Evolutionary conservation across 2,797 vertebrate species (phyloP).

Genomic region (Sitta carolinensis): DNA sequence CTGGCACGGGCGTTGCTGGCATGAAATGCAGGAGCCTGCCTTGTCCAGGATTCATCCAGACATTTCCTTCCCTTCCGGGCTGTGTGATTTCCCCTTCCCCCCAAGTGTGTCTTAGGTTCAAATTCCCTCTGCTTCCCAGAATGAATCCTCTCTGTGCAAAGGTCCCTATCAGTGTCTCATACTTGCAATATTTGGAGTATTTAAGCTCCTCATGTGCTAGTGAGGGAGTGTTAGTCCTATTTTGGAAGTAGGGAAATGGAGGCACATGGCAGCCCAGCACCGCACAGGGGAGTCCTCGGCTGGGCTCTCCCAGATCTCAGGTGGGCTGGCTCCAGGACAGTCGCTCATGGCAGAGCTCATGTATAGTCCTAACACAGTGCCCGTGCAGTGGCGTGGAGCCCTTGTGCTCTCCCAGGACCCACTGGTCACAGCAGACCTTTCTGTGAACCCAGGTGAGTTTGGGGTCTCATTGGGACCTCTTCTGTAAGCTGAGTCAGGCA

Average conservation of each 20-base stretch:
- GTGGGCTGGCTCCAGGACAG: not conserved
- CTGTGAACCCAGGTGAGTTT: not conserved
- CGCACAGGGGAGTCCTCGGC: not conserved
- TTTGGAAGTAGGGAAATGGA: not conserved
- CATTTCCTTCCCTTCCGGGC: constrained; percentile 55
- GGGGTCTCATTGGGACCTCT: not conserved
- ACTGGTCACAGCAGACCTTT: not conserved
- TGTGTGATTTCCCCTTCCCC: constrained; percentile 13
- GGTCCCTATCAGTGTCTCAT: not conserved
- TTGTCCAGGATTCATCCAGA: constrained; percentile 39
- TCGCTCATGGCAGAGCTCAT: not conserved
- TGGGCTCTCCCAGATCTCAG: fast-evolving
- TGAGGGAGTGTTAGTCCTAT: not conserved
- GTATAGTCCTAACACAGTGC: not conserved
- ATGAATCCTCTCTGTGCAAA: not conserved
- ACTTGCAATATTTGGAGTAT: not conserved
- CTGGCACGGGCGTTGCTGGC: not conserved
- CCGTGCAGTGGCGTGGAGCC: not conserved
- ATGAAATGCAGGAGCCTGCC: not conserved
- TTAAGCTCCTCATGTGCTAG: not conserved
- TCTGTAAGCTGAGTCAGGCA: not conserved
- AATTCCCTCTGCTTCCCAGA: constrained; percentile 12
- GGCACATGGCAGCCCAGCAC: not conserved
- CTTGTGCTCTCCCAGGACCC: not conserved
- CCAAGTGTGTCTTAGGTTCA: constrained; percentile 5